These are phyloP conservation scores for Euglossa dilemma DNA, from an alignment of 1,140 invertebrate genomes.

Conservation along the genomic window DNA sequence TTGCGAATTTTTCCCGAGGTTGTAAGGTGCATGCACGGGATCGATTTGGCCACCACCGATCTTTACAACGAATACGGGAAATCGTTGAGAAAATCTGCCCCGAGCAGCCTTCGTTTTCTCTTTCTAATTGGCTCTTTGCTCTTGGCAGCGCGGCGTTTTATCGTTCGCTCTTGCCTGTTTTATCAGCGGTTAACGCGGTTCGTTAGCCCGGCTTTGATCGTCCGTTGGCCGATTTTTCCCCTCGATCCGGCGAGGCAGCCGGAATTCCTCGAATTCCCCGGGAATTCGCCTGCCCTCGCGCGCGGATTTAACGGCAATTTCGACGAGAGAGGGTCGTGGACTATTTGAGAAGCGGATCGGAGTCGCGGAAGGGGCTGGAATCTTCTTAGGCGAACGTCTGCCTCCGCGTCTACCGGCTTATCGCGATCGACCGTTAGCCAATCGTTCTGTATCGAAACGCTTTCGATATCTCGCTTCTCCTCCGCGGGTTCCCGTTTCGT, in stretches of 20 bases:
- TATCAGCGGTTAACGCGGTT: conserved; percentile 10
- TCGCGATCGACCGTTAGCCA: conserved; percentile 8
- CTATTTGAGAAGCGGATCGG: neutral
- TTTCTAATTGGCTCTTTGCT: conserved; percentile 30
- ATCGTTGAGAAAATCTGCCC: neutral
- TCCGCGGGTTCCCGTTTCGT: conserved; percentile 17
- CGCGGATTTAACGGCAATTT: neutral
- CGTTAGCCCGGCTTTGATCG: conserved; percentile 28
- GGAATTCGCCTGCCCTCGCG: no score
- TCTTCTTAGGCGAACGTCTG: conserved; percentile 19
- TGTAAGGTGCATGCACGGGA: no score
- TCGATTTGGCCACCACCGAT: neutral
- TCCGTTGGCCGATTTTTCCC: neutral
- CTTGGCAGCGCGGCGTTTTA: no score
- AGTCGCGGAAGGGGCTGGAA: conserved; percentile 2
- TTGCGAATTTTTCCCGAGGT: neutral
- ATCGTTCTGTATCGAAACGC: neutral
- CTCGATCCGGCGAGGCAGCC: neutral
- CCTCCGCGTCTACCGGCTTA: neutral
- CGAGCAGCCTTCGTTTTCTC: neutral
- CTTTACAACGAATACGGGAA: conserved; percentile 17
- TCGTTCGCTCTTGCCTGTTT: no score
- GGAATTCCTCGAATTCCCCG: neutral
- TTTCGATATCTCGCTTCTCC: conserved; percentile 10
- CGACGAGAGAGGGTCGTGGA: neutral